Evolutionary conservation across 2,113 vertebrate species (phyloP), one percentile per base, ranked within the genome.

Genomic region (Pseudorasbora parva): DNA sequence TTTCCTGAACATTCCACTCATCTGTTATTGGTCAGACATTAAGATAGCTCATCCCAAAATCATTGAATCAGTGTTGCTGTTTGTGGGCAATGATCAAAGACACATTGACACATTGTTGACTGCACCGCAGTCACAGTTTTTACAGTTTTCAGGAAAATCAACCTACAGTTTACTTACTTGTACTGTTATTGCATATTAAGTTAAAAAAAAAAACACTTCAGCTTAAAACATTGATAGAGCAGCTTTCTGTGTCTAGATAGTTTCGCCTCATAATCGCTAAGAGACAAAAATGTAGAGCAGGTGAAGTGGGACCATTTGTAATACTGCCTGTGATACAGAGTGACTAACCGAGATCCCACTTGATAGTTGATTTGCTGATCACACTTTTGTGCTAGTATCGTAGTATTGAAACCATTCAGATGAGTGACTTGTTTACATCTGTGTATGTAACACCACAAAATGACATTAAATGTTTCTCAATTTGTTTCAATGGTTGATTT

Each of bases 251-350:
- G 1, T 59, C 33, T 78, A 9, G 33, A 14, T 75, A 30, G 10
- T 10, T n/a, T 21, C 33, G 49, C 8, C 7, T 41, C 21, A 25
- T 77, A 33, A 60, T 64, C 43, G 59, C 77, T 73, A 17, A 83
- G 27, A 77, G 37, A 84, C 75, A 45, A 33, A n/a, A 72, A 82
- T 81, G 72, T 84, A 51, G 85, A 25, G 57, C 81, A 88, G 37
- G 64, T 64, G 33, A 78, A 64, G 30, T 85, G 66, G 77, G 82
- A 82, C 54, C 72, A 51, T 25, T 12, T 14, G 19, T 27, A 30
- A 57, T 21, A 66, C 33, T 25, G 37, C 14, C 10, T 4, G 8
- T 19, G 21, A 47, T 21, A 19, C 33, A 37, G 14, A 47, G 54
- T 43, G 33, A 78, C 11, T 57, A 37, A 56, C 23, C 73, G 2